phyloP scores from a whole-genome alignment of 2,888 invertebrate species.

The Campaea margaritaria region DNA sequence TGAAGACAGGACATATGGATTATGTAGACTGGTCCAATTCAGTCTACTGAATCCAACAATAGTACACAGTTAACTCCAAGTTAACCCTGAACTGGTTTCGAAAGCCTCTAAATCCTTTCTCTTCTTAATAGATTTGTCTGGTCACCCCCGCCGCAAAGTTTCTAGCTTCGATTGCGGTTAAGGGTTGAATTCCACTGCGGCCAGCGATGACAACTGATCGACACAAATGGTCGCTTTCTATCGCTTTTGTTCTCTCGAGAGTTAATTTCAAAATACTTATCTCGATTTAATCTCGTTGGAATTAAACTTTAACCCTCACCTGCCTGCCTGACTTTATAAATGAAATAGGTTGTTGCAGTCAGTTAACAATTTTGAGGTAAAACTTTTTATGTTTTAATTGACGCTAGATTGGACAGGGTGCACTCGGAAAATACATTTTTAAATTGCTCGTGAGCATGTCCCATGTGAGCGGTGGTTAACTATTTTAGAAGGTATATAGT shows the following conservation, averaged over 20 bases:
- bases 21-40: background rate
- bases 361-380: too few species aligned
- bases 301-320: too few species aligned
- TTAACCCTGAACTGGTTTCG: slow-evolving; percentile 29
- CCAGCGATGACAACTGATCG: slow-evolving; percentile 5
- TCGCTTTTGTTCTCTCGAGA: background rate
- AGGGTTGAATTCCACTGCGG: slow-evolving; percentile 29
- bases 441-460: too few species aligned
- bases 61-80: slow-evolving; percentile 26
- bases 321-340: too few species aligned
- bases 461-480: too few species aligned
- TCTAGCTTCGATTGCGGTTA: slow-evolving; percentile 42
- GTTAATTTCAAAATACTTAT: too few species aligned
- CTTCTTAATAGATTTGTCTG: slow-evolving; percentile 57
- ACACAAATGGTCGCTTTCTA: background rate
- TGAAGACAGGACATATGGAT: background rate
- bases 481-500: too few species aligned
- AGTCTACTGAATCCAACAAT: slow-evolving; percentile 23
- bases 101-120: slow-evolving; percentile 44
- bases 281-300: too few species aligned
- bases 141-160: slow-evolving; percentile 49
- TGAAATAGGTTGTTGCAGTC: too few species aligned
- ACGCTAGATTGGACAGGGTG: too few species aligned
- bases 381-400: too few species aligned
- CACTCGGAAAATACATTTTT: too few species aligned